Evolutionary conservation across 2,888 invertebrate genomes (phyloP).

Genomic region (Dynastes tityus): DNA sequence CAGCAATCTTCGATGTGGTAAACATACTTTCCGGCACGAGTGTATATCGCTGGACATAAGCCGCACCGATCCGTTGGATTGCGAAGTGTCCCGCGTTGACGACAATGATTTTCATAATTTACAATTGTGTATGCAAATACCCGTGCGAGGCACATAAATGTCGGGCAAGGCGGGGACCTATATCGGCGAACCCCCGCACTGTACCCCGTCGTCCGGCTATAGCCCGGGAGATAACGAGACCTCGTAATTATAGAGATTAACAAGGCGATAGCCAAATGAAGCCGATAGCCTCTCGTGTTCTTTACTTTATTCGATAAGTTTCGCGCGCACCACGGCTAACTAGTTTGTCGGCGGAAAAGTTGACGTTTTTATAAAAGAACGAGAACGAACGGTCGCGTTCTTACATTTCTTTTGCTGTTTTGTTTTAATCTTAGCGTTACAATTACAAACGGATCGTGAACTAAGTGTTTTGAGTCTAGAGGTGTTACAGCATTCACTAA

Average conservation of each 20-base stretch:
- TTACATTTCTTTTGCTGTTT: conserved; percentile 9
- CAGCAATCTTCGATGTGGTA: no score
- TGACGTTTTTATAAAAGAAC: conserved; percentile 41
- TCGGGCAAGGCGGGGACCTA: conserved; percentile 33
- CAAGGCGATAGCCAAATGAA: conserved; percentile 65
- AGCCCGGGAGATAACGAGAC: conserved; percentile 57
- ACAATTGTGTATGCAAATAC: conserved; percentile 69
- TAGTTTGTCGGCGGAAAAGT: conserved; percentile 32
- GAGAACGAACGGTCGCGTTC: conserved; percentile 7
- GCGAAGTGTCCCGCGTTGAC: conserved; percentile 16
- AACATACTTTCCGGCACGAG: no score
- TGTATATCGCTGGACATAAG: conserved; percentile 5
- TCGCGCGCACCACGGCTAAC: conserved; percentile 20
- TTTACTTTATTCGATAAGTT: conserved; percentile 43
- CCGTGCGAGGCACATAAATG: conserved; percentile 43
- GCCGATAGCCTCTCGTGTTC: conserved; percentile 55
- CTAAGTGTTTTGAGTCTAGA: no score
- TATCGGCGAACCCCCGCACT: conserved; percentile 8
- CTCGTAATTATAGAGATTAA: conserved; percentile 68
- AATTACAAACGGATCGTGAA: no score
- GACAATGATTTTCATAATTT: conserved; percentile 65
- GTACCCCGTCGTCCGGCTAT: conserved; percentile 27
- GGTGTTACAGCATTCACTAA: no score
- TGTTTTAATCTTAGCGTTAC: neutral
- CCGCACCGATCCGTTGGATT: neutral